Conservation (phyloP, 2,797 vertebrate genomes). For the Oreochromis mossambicus region DNA sequence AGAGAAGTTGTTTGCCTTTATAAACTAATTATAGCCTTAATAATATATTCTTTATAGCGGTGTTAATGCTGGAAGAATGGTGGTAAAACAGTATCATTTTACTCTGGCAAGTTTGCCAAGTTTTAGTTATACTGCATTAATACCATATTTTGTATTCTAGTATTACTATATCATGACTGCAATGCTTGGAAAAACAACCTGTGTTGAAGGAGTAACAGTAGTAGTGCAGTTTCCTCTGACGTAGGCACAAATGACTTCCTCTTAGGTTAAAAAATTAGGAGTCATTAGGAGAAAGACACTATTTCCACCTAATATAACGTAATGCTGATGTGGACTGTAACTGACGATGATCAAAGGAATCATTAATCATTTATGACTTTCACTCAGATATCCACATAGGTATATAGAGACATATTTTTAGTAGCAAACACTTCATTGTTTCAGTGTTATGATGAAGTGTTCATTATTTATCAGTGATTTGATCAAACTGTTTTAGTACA, state of each 20-base stretch:
- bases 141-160: not conserved
- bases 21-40: not conserved
- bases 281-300: not conserved
- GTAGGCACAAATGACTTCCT: not conserved
- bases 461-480: not conserved
- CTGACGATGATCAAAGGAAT: not conserved
- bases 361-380: not conserved
- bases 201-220: not conserved
- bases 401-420: not conserved
- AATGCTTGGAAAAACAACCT: not conserved
- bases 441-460: not conserved
- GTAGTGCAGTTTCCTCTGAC: accelerated
- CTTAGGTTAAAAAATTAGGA: not conserved
- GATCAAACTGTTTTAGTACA: not conserved
- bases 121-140: not conserved
- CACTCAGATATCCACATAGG: not conserved
- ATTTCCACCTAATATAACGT: not conserved
- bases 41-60: not conserved
- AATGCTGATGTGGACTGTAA: not conserved
- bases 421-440: not conserved
- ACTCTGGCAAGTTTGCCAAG: not conserved
- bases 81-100: not conserved
- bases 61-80: not conserved
- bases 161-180: not conserved
- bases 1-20: not conserved